Conservation (phyloP, 2,888 invertebrate genomes). For the Catocala fraxini region DNA sequence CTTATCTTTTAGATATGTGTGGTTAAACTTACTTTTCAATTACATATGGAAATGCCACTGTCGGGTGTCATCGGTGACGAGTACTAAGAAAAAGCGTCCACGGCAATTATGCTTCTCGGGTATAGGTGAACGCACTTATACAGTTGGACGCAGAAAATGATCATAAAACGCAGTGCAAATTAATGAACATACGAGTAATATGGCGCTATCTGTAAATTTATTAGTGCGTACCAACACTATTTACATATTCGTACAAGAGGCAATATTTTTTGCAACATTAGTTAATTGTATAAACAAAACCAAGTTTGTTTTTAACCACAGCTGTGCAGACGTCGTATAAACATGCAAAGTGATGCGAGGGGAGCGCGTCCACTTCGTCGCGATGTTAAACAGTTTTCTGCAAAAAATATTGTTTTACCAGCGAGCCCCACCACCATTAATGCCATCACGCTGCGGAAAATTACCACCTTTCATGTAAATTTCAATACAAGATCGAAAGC, state of each 20-base stretch:
- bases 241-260: conserved; percentile 24
- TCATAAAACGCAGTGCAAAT: conserved; percentile 44
- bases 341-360: conserved; percentile 67
- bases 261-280: conserved; percentile 41
- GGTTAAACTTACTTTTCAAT: conserved; percentile 57
- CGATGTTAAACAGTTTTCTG: conserved; percentile 72
- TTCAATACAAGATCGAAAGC: conserved; percentile 80
- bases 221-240: conserved; percentile 9
- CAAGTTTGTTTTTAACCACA: conserved; percentile 36
- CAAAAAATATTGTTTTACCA: conserved; percentile 74
- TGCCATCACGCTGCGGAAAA: conserved; percentile 82
- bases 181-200: conserved; percentile 33
- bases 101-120: conserved; percentile 19
- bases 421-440: conserved; percentile 73
- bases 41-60: conserved; percentile 58
- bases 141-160: conserved; percentile 35
- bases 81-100: conserved; percentile 12
- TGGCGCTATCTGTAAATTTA: conserved; percentile 26
- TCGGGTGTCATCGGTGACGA: conserved; percentile 24
- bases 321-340: conserved; percentile 63
- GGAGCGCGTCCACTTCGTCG: conserved; percentile 57
- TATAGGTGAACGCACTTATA: conserved; percentile 30
- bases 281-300: conserved; percentile 49
- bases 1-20: conserved; percentile 59
- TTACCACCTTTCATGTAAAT: conserved; percentile 82